phyloP scores from a whole-genome alignment of 2,888 invertebrate genomes.

The Phrixothrix hirtus region DNA sequence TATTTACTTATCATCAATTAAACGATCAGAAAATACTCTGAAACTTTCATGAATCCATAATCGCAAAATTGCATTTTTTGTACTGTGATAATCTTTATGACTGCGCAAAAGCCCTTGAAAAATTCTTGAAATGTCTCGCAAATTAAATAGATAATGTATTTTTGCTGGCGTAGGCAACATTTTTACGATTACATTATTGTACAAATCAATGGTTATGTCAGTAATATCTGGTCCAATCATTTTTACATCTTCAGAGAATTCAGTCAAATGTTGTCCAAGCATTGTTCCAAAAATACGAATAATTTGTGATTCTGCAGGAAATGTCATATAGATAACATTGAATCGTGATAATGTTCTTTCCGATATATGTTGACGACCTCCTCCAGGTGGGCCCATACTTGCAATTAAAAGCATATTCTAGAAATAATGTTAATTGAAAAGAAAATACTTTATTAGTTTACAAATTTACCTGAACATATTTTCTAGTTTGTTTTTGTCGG shows the following conservation, averaged over 20 bases:
- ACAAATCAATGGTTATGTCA: constrained; percentile 75
- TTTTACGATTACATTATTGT: constrained; percentile 70
- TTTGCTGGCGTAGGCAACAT: constrained; percentile 87
- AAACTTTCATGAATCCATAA: constrained; percentile 88
- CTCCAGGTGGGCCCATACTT: constrained; percentile 87
- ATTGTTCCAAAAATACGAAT: constrained; percentile 82
- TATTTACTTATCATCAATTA: constrained; percentile 73
- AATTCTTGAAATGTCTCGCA: constrained; percentile 85
- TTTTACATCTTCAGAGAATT: constrained; percentile 81
- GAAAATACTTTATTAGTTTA: too few relatives aligned
- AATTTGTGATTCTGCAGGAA: constrained; percentile 79
- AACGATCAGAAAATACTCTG: constrained; percentile 81
- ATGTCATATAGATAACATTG: constrained; percentile 76
- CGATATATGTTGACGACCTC: constrained; percentile 80
- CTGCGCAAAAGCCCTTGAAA: constrained; percentile 80
- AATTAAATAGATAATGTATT: constrained; percentile 87
- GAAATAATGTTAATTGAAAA: too few relatives aligned
- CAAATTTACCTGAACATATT: constrained; percentile 68
- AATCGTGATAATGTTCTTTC: constrained; percentile 78
- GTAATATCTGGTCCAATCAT: constrained; percentile 70
- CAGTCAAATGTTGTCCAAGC: constrained; percentile 75
- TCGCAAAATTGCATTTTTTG: constrained; percentile 69
- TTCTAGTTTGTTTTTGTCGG: constrained; percentile 74
- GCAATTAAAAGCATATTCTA: constrained; percentile 78
- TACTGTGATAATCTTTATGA: constrained; percentile 76